Percentiles rank a stretch among this genome's conserved stretches.
These are phyloP conservation scores for Noctua fimbriata DNA, from an alignment of 2,888 invertebrate species.

Conservation along the genomic window DNA sequence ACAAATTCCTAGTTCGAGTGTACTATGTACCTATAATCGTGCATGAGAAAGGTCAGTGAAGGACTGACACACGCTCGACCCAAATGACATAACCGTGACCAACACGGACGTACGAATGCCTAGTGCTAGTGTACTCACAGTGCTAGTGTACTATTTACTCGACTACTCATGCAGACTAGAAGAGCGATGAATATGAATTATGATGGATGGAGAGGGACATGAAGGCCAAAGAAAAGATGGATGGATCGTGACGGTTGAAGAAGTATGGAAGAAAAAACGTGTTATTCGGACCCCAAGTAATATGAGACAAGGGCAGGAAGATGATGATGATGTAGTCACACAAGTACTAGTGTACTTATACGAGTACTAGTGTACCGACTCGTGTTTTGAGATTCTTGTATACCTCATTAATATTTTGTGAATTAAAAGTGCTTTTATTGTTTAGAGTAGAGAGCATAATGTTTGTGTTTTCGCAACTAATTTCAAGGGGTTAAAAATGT, in stretches of 20 bases:
- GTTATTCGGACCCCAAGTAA: background rate
- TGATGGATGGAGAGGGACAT: background rate
- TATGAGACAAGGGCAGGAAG: background rate
- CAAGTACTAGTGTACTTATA: too few relatives aligned
- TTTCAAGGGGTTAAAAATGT: background rate
- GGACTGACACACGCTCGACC: constrained; percentile 65
- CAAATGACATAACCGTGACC: constrained; percentile 67
- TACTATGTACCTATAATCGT: constrained; percentile 59
- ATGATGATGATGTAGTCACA: background rate
- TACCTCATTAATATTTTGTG: background rate
- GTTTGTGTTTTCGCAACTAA: background rate
- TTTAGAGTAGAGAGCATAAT: background rate
- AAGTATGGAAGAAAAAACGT: background rate
- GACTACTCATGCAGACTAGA: background rate
- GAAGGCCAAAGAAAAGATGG: background rate
- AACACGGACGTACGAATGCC: constrained; percentile 30
- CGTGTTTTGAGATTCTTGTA: too few relatives aligned
- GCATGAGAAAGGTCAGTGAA: constrained; percentile 63
- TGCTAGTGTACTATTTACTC: background rate
- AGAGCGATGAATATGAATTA: background rate
- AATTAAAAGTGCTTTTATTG: background rate
- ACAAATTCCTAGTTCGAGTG: constrained; percentile 1
- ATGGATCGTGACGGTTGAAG: background rate
- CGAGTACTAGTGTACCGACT: too few relatives aligned
- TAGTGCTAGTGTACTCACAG: constrained; percentile 10